phyloP scores from a whole-genome alignment of 2,797 vertebrate species.

The Xenopus petersii region DNA sequence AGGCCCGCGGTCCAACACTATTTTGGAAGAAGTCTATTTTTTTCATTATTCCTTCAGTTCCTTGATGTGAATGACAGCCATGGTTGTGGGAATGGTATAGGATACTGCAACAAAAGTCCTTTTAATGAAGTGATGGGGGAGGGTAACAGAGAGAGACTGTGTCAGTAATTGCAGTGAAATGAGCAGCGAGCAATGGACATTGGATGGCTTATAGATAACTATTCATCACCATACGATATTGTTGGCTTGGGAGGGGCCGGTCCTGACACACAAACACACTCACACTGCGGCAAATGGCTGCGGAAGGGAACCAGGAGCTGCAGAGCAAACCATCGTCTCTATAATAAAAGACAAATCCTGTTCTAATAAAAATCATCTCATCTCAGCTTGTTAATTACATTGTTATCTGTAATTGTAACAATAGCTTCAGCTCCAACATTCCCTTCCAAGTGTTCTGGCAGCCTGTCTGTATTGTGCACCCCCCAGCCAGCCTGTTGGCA shows the following conservation, averaged over 20 bases:
- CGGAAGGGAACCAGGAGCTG: slow-evolving; percentile 64
- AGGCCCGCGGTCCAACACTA: too few species aligned
- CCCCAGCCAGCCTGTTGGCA: background rate
- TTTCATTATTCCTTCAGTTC: too few species aligned
- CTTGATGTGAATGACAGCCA: background rate
- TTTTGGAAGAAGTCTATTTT: too few species aligned
- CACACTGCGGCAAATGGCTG: slow-evolving; percentile 67
- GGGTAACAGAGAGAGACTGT: slow-evolving; percentile 16
- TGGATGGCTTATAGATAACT: slow-evolving; percentile 39
- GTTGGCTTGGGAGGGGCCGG: slow-evolving; percentile 58
- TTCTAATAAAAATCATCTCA: too few species aligned
- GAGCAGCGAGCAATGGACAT: slow-evolving; percentile 36
- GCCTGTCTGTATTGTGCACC: too few species aligned
- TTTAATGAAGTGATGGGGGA: slow-evolving; percentile 46
- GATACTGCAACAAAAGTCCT: slow-evolving; percentile 44
- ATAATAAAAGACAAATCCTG: slow-evolving; percentile 18
- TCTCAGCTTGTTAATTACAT: too few species aligned
- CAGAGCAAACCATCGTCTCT: slow-evolving; percentile 51
- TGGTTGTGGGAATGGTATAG: slow-evolving; percentile 1
- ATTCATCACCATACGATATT: slow-evolving; percentile 51
- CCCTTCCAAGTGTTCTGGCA: too few species aligned
- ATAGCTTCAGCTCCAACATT: too few species aligned
- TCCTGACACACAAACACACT: slow-evolving; percentile 44
- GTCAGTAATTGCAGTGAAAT: slow-evolving; percentile 40
- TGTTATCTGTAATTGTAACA: too few species aligned